Percentiles rank a stretch among this genome's conserved stretches.
phyloP scores from a whole-genome alignment of 2,888 invertebrate species.

The Drosophila acutilabella region DNA sequence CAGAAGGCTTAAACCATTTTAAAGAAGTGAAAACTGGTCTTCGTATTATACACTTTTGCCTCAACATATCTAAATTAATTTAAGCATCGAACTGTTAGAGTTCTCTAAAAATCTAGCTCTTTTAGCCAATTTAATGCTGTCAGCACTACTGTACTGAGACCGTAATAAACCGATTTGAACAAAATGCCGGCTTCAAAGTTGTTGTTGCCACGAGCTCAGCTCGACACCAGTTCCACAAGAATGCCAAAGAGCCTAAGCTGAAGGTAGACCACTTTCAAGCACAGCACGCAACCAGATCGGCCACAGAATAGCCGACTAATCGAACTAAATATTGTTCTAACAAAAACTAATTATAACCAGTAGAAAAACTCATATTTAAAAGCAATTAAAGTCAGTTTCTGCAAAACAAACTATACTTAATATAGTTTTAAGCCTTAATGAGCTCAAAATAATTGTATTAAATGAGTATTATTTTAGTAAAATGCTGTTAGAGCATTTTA shows the following conservation, averaged over 20 bases:
- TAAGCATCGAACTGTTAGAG: too few species aligned
- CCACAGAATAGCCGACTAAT: constrained; percentile 51
- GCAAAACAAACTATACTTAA: background rate
- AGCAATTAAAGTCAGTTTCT: background rate
- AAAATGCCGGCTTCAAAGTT: constrained; percentile 60
- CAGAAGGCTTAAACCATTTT: constrained; percentile 26
- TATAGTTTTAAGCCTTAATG: background rate
- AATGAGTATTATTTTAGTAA: background rate
- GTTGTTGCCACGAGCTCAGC: constrained; percentile 45
- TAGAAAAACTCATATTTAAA: background rate
- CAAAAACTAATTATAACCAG: constrained; percentile 27
- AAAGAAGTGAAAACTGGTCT: too few species aligned
- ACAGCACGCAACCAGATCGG: constrained; percentile 57
- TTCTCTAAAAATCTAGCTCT: too few species aligned
- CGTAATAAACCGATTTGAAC: constrained; percentile 56
- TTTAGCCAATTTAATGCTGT: too few species aligned
- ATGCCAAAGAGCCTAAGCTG: constrained; percentile 61
- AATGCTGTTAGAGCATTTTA: constrained; percentile 9
- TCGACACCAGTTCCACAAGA: constrained; percentile 69
- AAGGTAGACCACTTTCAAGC: constrained; percentile 75
- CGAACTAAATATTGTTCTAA: constrained; percentile 25
- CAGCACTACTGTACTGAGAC: background rate
- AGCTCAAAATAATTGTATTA: background rate
- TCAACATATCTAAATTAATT: too few species aligned
- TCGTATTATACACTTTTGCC: too few species aligned